Evolutionary conservation across 2,113 vertebrate species (phyloP).

Genomic region (Pipra filicauda): DNA sequence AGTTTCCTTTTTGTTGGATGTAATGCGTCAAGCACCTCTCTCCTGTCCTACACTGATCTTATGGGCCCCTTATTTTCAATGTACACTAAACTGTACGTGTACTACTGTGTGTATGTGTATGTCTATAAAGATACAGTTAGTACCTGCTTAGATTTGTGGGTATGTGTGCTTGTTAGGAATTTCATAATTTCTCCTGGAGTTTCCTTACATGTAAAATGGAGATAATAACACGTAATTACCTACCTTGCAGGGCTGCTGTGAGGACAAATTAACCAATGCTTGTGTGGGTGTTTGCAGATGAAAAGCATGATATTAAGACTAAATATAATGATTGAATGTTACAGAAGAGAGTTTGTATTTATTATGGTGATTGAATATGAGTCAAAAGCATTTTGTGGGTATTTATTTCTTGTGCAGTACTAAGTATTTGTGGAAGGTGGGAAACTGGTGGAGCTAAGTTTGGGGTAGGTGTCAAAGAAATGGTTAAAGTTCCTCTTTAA

Average conservation of each 20-base stretch:
- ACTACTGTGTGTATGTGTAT: neutral
- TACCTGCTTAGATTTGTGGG: neutral
- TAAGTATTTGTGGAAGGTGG: neutral
- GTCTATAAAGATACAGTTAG: neutral
- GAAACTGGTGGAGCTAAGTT: neutral
- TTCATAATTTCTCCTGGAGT: constrained; percentile 45
- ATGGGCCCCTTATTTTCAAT: neutral
- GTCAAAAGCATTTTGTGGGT: neutral
- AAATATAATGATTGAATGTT: constrained; percentile 61
- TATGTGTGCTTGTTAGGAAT: constrained; percentile 17
- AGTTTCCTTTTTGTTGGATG: neutral
- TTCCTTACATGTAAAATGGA: constrained; percentile 46
- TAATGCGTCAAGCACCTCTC: accelerated
- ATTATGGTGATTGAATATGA: neutral
- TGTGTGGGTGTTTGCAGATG: constrained; percentile 55
- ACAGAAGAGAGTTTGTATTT: constrained; percentile 37
- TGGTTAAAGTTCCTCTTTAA: neutral
- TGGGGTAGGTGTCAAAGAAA: neutral
- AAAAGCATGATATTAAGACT: constrained; percentile 54
- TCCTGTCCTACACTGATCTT: neutral
- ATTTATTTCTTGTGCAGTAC: constrained; percentile 13
- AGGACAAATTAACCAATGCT: constrained; percentile 65
- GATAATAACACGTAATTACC: constrained; percentile 60
- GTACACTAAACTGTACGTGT: neutral
- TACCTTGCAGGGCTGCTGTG: constrained; percentile 53